These are phyloP conservation scores for Sterrhoptilus dennistouni DNA, from an alignment of 2,113 vertebrate genomes.

Conservation along the genomic window DNA sequence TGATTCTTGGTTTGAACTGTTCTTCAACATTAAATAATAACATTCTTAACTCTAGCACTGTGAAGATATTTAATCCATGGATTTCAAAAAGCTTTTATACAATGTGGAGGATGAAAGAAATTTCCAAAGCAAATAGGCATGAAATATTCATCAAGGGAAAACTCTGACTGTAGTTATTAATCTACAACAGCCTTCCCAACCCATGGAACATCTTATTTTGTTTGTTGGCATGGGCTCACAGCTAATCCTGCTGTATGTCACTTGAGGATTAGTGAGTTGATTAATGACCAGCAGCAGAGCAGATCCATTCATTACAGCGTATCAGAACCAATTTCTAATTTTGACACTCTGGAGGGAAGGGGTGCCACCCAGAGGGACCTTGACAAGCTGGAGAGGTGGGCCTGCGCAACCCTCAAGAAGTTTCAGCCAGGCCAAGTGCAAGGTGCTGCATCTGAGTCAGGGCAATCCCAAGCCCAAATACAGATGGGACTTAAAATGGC, in stretches of 20 bases:
- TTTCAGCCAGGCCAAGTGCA: not conserved
- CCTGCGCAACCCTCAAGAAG: not conserved
- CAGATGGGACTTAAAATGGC: not conserved
- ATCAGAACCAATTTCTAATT: not conserved
- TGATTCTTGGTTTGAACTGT: not conserved
- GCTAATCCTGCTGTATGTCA: not conserved
- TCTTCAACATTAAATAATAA: not conserved
- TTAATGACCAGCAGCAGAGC: not conserved
- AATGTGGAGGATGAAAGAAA: not conserved
- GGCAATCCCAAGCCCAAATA: not conserved
- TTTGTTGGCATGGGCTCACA: not conserved
- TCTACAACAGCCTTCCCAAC: not conserved
- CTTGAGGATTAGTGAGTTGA: not conserved
- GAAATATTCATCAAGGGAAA: not conserved
- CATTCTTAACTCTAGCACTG: not conserved
- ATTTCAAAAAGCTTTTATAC: not conserved
- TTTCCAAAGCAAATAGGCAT: conserved; percentile 8
- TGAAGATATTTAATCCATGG: not conserved
- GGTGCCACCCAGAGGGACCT: not conserved
- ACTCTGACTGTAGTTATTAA: not conserved
- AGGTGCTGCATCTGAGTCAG: not conserved
- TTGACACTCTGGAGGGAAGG: not conserved
- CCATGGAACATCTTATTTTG: not conserved
- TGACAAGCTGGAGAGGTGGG: not conserved
- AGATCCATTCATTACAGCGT: not conserved